Evolutionary conservation across 2,888 invertebrate species (phyloP).

Genomic region (Cheilosia soror): DNA sequence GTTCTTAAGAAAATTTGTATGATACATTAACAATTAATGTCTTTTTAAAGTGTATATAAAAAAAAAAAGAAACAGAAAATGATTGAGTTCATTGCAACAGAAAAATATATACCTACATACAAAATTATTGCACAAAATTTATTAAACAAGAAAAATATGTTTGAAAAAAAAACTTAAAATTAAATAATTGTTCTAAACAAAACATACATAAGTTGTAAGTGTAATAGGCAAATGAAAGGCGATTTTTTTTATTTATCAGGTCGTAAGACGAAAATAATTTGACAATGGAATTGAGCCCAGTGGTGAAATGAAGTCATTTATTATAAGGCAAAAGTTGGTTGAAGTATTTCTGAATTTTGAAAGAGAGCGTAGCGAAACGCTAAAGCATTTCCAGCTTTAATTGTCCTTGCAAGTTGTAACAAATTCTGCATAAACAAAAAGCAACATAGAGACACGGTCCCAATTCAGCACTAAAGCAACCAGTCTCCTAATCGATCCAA

Average conservation of each 20-base stretch:
- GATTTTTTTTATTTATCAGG: background rate
- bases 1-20: conserved; percentile 46
- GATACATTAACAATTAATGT: conserved; percentile 66
- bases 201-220: conserved; percentile 22
- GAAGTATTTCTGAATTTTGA: too few relatives aligned
- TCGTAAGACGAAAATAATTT: background rate
- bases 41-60: conserved; percentile 58
- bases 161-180: conserved; percentile 55
- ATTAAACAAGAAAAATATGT: conserved; percentile 43
- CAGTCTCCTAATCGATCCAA: too few relatives aligned
- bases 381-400: too few relatives aligned
- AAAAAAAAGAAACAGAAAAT: conserved; percentile 43
- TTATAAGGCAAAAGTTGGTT: too few relatives aligned
- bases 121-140: conserved; percentile 73
- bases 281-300: too few relatives aligned
- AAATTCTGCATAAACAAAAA: too few relatives aligned
- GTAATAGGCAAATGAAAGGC: conserved; percentile 8
- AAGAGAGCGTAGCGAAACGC: too few relatives aligned
- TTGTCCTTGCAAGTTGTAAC: too few relatives aligned
- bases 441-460: too few relatives aligned
- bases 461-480: too few relatives aligned
- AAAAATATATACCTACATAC: conserved; percentile 58
- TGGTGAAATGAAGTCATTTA: too few relatives aligned
- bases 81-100: conserved; percentile 35
- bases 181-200: conserved; percentile 69